phyloP scores from a whole-genome alignment of 35 echinoderm and acorn worm species.

The Lytechinus variegatus region DNA sequence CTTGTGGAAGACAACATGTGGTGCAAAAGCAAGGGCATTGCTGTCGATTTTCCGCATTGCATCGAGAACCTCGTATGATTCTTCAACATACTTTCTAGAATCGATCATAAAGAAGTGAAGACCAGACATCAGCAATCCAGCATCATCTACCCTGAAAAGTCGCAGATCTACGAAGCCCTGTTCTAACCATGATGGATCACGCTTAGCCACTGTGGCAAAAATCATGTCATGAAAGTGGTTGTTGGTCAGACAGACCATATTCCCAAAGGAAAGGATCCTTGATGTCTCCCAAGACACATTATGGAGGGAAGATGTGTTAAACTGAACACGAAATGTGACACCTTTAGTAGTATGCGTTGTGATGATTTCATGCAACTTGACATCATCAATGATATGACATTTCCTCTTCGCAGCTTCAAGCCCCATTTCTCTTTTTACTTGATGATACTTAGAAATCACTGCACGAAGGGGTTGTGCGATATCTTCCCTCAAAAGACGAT shows the following conservation, averaged over 20 bases:
- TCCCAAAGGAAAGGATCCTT: conserved; percentile 72
- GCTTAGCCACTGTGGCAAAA: conserved; percentile 87
- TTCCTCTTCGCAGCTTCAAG: conserved; percentile 63
- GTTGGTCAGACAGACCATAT: conserved; percentile 82
- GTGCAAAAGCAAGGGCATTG: conserved; percentile 49
- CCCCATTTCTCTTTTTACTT: not conserved
- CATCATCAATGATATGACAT: conserved; percentile 61
- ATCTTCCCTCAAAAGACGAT: conserved; percentile 83
- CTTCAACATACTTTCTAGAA: conserved; percentile 76
- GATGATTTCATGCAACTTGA: conserved; percentile 38
- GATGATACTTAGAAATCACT: conserved; percentile 76
- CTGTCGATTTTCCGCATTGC: conserved; percentile 57
- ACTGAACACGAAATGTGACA: conserved; percentile 58
- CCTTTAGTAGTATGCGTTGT: conserved; percentile 50
- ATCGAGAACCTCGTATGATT: conserved; percentile 58
- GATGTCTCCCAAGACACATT: conserved; percentile 74
- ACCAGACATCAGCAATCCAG: conserved; percentile 15
- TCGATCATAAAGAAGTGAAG: conserved; percentile 68
- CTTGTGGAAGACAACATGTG: conserved; percentile 55
- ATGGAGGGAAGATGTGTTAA: conserved; percentile 49
- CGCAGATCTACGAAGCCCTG: conserved; percentile 70
- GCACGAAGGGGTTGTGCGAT: conserved; percentile 76
- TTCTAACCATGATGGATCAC: conserved; percentile 67
- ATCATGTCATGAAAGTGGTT: conserved; percentile 75
- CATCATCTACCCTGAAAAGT: conserved; percentile 49